phyloP scores from a whole-genome alignment of 1,140 invertebrate species.

The Mylabris phalerata region DNA sequence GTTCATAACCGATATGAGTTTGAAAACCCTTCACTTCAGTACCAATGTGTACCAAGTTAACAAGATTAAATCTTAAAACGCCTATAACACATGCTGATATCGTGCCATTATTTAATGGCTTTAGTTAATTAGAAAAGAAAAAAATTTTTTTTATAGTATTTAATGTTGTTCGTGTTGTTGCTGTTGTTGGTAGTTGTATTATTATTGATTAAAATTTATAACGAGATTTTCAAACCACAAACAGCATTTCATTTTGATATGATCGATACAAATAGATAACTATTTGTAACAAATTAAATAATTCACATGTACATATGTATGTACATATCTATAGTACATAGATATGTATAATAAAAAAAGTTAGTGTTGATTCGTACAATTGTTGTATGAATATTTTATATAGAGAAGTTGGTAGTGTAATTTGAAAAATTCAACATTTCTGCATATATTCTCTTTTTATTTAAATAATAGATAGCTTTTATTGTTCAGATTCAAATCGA shows the following conservation, averaged over 20 bases:
- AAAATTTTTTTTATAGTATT: background rate
- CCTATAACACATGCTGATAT: slow-evolving; percentile 27
- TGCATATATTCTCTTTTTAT: no score
- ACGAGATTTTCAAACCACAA: background rate
- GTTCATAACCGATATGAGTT: slow-evolving; percentile 25
- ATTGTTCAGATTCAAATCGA: background rate
- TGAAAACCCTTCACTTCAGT: slow-evolving; percentile 23
- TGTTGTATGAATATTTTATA: no score
- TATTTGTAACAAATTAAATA: background rate
- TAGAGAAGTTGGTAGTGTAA: no score
- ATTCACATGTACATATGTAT: no score
- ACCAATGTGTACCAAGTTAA: slow-evolving; percentile 28
- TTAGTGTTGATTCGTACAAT: no score
- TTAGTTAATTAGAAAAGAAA: slow-evolving; percentile 14
- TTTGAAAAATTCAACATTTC: no score
- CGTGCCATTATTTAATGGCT: slow-evolving; percentile 20
- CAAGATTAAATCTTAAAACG: slow-evolving; percentile 28
- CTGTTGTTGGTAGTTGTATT: background rate
- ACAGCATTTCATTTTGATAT: background rate
- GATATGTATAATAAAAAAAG: no score
- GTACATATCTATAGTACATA: no score
- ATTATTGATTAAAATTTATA: background rate
- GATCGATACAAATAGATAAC: background rate
- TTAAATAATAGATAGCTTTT: no score
- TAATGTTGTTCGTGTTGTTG: background rate